Evolutionary conservation across 2,113 vertebrate genomes (phyloP).

Genomic region (Choloepus hoffmanni): DNA sequence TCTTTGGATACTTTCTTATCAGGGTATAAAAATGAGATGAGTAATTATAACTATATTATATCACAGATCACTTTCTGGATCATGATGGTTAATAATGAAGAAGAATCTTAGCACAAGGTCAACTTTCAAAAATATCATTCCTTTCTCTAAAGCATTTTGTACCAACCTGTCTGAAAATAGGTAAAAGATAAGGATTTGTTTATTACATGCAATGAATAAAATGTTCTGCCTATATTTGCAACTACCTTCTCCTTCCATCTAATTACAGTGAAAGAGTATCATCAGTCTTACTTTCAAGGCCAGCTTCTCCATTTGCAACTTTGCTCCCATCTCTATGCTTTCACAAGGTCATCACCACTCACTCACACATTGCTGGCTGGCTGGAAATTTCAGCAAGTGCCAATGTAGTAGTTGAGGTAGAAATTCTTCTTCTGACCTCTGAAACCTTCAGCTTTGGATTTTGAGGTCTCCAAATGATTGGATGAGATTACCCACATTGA

Average conservation of each 20-base stretch:
- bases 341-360: background rate
- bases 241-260: background rate
- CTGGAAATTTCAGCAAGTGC: too few relatives aligned
- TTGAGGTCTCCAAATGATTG: too few relatives aligned
- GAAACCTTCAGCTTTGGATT: too few relatives aligned
- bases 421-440: too few relatives aligned
- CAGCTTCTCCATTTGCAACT: background rate
- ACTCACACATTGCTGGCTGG: background rate
- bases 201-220: background rate
- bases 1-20: background rate
- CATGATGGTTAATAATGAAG: background rate
- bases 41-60: background rate
- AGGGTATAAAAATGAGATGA: background rate
- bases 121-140: background rate
- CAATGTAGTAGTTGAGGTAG: too few relatives aligned
- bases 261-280: background rate
- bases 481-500: too few relatives aligned
- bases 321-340: background rate
- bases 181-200: background rate
- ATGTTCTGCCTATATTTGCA: background rate
- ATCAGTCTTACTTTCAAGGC: background rate
- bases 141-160: background rate
- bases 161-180: background rate
- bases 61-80: background rate
- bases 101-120: background rate